Conservation (phyloP, 2,113 vertebrate genomes). For the Leptobrachium leishanense region DNA sequence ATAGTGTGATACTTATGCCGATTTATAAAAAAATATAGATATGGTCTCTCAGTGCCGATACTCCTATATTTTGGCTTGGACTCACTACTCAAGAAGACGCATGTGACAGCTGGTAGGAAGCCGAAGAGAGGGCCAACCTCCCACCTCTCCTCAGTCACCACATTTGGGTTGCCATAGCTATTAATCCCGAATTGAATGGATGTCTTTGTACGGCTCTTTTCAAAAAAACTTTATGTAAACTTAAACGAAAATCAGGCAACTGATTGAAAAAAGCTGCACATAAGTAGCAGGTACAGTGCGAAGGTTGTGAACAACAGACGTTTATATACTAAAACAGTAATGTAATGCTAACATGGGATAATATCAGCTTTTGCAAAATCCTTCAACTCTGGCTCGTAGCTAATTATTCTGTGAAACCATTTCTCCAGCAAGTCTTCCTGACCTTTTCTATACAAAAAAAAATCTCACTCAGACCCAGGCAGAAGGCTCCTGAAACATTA, state of each 20-base stretch:
- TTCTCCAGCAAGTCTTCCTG: background rate
- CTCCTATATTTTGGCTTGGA: conserved; percentile 71
- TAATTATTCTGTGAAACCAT: conserved; percentile 29
- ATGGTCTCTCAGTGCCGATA: conserved; percentile 72
- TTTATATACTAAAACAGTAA: conserved; percentile 54
- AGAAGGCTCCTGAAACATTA: conserved; percentile 29
- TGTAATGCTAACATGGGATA: conserved; percentile 48
- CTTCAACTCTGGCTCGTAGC: conserved; percentile 43
- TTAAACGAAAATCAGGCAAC: conserved; percentile 66
- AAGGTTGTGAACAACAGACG: conserved; percentile 55
- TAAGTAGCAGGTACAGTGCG: conserved; percentile 58
- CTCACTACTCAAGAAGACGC: conserved; percentile 65
- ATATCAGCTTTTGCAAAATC: conserved; percentile 52
- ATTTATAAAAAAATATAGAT: conserved; percentile 79
- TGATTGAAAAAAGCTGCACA: conserved; percentile 55
- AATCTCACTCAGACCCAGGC: conserved; percentile 29
- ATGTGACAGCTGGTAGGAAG: conserved; percentile 81
- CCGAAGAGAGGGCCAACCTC: conserved; percentile 68
- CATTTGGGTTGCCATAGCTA: conserved; percentile 71
- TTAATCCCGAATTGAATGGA: conserved; percentile 76
- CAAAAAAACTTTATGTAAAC: conserved; percentile 72
- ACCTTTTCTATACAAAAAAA: conserved; percentile 26
- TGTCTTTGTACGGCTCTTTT: conserved; percentile 77
- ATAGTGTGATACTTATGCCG: conserved; percentile 70
- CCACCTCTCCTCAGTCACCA: conserved; percentile 64